These are phyloP conservation scores for Lutjanus campechanus DNA, from an alignment of 2,797 vertebrate genomes.

Conservation along the genomic window DNA sequence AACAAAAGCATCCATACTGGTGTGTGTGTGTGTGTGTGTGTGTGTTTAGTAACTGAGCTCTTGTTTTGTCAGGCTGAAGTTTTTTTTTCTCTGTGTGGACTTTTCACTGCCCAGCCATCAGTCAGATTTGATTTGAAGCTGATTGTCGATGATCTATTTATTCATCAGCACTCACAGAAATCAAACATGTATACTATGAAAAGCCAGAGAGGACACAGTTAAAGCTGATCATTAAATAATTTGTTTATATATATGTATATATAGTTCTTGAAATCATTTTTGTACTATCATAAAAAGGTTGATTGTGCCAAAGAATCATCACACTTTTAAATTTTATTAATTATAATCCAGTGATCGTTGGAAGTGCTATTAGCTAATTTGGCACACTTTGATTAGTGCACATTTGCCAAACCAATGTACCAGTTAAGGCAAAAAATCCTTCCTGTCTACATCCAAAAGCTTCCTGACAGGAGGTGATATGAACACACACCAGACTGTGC, in stretches of 20 bases:
- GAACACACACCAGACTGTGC: too few relatives aligned
- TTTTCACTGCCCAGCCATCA: neutral
- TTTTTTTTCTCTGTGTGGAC: neutral
- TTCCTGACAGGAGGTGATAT: too few relatives aligned
- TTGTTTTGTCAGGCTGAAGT: neutral
- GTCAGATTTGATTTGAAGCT: neutral
- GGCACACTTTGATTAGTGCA: too few relatives aligned
- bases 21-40: neutral
- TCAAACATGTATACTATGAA: neutral
- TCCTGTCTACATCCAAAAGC: too few relatives aligned
- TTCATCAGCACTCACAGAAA: neutral
- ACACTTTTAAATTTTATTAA: neutral
- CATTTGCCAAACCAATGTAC: too few relatives aligned
- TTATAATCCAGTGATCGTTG: too few relatives aligned
- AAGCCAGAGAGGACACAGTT: neutral
- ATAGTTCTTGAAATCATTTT: neutral
- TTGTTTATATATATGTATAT: too few relatives aligned
- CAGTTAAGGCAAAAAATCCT: too few relatives aligned
- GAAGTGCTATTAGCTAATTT: too few relatives aligned
- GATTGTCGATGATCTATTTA: neutral
- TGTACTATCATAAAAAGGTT: neutral
- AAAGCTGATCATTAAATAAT: neutral
- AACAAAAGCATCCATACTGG: neutral
- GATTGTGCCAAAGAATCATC: neutral
- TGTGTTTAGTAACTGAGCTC: constrained; percentile 3